These are phyloP conservation scores for Archilochus colubris DNA, from an alignment of 2,113 vertebrate genomes.

Conservation along the genomic window DNA sequence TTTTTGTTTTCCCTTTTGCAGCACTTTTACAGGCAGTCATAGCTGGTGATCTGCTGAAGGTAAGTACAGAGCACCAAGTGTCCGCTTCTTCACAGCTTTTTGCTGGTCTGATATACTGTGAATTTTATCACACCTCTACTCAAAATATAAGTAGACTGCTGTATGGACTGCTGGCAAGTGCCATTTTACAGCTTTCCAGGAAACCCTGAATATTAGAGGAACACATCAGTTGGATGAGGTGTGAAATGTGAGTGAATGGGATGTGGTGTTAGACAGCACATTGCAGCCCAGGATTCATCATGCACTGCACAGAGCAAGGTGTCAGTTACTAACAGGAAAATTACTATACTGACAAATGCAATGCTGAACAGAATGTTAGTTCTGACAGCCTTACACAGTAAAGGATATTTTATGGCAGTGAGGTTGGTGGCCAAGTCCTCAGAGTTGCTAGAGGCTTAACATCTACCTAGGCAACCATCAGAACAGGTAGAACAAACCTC, in stretches of 20 bases:
- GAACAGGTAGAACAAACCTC: background rate
- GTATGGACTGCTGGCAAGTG: slow-evolving; percentile 5
- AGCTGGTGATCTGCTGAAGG: slow-evolving; percentile 82
- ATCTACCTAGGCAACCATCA: background rate
- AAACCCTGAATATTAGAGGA: background rate
- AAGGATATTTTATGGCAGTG: background rate
- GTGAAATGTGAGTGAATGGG: slow-evolving; percentile 15
- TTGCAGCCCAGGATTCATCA: background rate
- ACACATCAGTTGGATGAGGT: slow-evolving; percentile 19
- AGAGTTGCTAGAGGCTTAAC: background rate
- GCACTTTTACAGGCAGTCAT: slow-evolving; percentile 81
- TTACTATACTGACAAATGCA: background rate
- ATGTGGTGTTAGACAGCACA: slow-evolving; percentile 3
- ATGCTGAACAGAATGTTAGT: background rate
- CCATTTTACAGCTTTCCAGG: slow-evolving; percentile 45
- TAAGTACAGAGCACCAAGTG: slow-evolving; percentile 50
- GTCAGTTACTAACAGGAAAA: slow-evolving; percentile 12
- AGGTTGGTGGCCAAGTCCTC: background rate
- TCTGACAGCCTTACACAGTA: background rate
- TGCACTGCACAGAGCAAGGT: background rate
- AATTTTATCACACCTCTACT: slow-evolving; percentile 22
- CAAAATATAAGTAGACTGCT: slow-evolving; percentile 1
- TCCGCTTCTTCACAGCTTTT: background rate
- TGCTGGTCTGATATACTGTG: background rate
- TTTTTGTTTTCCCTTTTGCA: slow-evolving; percentile 72